phyloP scores from a whole-genome alignment of 2,797 vertebrate species.

The Anabacerthia variegaticeps region DNA sequence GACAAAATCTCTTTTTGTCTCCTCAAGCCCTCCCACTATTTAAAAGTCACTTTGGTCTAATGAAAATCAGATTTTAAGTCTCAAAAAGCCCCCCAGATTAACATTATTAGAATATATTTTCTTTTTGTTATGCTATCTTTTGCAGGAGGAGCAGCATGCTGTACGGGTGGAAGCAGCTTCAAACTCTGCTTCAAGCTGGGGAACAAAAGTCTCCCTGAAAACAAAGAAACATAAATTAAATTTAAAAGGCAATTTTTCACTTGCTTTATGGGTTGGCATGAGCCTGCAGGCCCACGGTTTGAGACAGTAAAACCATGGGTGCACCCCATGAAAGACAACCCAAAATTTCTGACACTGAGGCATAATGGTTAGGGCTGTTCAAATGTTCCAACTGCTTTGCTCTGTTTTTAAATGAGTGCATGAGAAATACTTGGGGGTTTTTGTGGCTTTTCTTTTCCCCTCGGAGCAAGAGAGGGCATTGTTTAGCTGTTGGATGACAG shows the following conservation, averaged over 20 bases:
- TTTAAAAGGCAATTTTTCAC: neutral
- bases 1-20: neutral
- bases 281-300: neutral
- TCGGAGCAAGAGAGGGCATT: neutral
- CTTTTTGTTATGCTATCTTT: neutral
- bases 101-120: neutral
- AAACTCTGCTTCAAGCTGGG: neutral
- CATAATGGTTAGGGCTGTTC: neutral
- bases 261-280: neutral
- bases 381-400: conserved; percentile 12
- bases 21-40: neutral
- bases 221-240: conserved; percentile 32
- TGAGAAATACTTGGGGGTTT: neutral
- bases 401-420: neutral
- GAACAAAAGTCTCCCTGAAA: neutral
- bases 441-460: neutral
- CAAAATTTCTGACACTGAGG: neutral
- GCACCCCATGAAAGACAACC: neutral
- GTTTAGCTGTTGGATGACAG: neutral
- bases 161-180: neutral
- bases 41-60: neutral
- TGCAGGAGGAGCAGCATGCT: neutral
- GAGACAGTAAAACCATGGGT: neutral
- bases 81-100: neutral
- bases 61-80: neutral